A percentile compares a stretch with the other conserved stretches of the same genome.
These are phyloP conservation scores for Patagioenas fasciata DNA, from an alignment of 2,113 vertebrate genomes.

Conservation along the genomic window DNA sequence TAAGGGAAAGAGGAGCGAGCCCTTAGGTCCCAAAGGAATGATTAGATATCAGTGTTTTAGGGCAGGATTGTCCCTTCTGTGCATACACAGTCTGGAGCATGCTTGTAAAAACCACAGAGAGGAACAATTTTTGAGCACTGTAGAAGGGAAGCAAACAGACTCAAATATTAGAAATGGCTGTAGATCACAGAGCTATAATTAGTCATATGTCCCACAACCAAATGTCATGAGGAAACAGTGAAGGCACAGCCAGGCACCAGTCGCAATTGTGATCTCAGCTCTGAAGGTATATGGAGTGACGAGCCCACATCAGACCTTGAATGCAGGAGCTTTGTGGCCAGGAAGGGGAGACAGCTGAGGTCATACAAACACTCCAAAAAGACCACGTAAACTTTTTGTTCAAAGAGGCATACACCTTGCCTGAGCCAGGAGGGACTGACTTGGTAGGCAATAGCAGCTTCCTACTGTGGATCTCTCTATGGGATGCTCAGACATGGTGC, in stretches of 20 bases:
- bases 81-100: not conserved
- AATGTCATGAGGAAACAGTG: not conserved
- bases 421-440: not conserved
- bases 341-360: not conserved
- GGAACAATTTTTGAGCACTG: not conserved
- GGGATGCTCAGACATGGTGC: not conserved
- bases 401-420: not conserved
- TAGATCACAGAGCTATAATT: not conserved
- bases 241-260: not conserved
- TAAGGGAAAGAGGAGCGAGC: not conserved
- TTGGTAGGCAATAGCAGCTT: not conserved
- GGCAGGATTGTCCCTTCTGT: not conserved
- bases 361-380: not conserved
- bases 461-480: not conserved
- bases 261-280: not conserved
- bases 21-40: not conserved
- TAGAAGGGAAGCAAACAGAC: not conserved
- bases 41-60: not conserved
- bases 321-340: not conserved
- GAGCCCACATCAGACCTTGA: not conserved
- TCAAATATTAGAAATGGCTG: not conserved
- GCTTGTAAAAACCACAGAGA: not conserved
- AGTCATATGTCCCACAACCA: not conserved
- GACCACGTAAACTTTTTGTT: not conserved
- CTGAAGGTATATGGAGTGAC: accelerated